These are phyloP conservation scores for Sternarchorhynchus goeldii DNA, from an alignment of 2,797 vertebrate species.

Conservation along the genomic window DNA sequence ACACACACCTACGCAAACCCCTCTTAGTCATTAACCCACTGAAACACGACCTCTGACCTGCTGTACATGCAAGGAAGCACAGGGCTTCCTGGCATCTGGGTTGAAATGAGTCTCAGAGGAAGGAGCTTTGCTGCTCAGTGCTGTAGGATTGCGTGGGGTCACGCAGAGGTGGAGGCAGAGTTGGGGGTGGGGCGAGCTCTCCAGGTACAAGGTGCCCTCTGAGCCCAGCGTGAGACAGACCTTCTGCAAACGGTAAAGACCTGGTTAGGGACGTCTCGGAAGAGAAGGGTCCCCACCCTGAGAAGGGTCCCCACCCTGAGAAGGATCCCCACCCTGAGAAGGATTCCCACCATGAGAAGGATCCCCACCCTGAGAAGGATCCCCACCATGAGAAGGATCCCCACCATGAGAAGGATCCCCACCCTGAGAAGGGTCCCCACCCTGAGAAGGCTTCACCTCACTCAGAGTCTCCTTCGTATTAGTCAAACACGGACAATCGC, in stretches of 20 bases:
- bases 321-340: slow-evolving; percentile 25
- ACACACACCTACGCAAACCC: slow-evolving; percentile 10
- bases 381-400: too few species aligned
- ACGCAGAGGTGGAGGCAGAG: background rate
- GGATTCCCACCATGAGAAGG: slow-evolving; percentile 20
- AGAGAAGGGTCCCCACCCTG: background rate
- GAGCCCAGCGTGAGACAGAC: background rate
- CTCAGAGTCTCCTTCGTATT: slow-evolving; percentile 69
- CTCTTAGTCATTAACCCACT: slow-evolving; percentile 44
- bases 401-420: too few species aligned
- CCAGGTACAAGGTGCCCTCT: background rate
- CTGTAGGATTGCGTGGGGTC: background rate
- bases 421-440: slow-evolving; percentile 31
- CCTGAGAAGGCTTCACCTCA: slow-evolving; percentile 30
- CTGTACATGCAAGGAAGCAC: slow-evolving; percentile 51
- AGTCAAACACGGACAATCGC: slow-evolving; percentile 56
- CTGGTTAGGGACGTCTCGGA: background rate
- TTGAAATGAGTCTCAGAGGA: background rate
- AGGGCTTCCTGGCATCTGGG: slow-evolving; percentile 35
- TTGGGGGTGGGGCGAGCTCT: background rate
- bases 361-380: background rate
- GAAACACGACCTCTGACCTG: slow-evolving; percentile 62
- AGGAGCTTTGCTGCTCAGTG: slow-evolving; percentile 10
- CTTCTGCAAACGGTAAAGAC: background rate
- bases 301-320: slow-evolving; percentile 26